Base-by-base conservation (phyloP, 1,140 invertebrate genomes). In the Rhysida immarginata region DNA sequence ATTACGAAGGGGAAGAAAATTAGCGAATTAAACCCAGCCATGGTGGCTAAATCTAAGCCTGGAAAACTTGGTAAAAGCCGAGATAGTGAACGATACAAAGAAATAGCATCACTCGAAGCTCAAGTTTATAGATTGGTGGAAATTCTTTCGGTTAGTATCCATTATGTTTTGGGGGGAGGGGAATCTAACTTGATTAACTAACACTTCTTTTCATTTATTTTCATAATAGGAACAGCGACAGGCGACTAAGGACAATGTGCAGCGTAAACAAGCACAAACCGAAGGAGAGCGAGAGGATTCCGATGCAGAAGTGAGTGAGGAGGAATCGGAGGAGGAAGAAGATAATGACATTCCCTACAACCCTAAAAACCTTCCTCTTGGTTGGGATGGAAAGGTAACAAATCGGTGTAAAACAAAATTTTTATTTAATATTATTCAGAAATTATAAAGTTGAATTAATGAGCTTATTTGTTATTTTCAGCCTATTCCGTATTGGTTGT, bases 401-500 rank as follows among this genome's bases (percentile, higher is more conserved):
- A n/a, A n/a, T n/a, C n/a, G n/a, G n/a, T n/a, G n/a, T n/a, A n/a
- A n/a, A n/a, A n/a, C n/a, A n/a, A n/a, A n/a, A n/a, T n/a, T n/a
- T n/a, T n/a, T n/a, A n/a, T n/a, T n/a, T n/a, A n/a, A n/a, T n/a
- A n/a, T n/a, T n/a, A n/a, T n/a, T n/a, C n/a, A n/a, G n/a, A n/a
- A n/a, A n/a, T n/a, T n/a, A n/a, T n/a, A n/a, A n/a, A n/a, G n/a
- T n/a, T n/a, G n/a, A n/a, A n/a, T n/a, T n/a, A n/a, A n/a, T n/a
- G n/a, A n/a, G n/a, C n/a, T n/a, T n/a, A n/a, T n/a, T n/a, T n/a
- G n/a, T n/a, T n/a, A n/a, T n/a, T n/a, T 75, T 60, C 63, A 82
- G 76, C 94, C 94, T 0, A 97, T 97, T 66, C 96, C 96, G 0
- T 99, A 99, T 71, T 99, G 96, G 96, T 71, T 99, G 25, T 99